phyloP scores from a whole-genome alignment of 2,888 invertebrate species.

The Ichneumoninae sp. region DNA sequence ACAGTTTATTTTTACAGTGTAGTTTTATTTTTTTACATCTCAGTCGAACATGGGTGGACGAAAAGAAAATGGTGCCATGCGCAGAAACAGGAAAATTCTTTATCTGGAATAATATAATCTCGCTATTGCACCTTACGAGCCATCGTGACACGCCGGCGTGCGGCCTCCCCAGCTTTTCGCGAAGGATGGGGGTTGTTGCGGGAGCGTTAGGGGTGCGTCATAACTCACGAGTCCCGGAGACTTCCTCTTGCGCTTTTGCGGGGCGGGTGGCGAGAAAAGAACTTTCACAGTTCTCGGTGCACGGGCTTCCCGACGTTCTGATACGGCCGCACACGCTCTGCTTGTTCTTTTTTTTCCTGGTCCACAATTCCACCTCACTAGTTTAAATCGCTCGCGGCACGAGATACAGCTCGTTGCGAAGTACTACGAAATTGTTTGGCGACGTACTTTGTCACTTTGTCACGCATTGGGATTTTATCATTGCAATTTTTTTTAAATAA shows the following conservation, averaged over 20 bases:
- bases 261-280: conserved; percentile 39
- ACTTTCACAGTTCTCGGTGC: conserved; percentile 51
- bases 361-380: conserved; percentile 35
- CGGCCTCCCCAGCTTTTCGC: neutral
- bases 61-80: neutral
- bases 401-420: conserved; percentile 10
- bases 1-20: neutral
- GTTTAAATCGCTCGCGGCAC: conserved; percentile 41
- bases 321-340: conserved; percentile 29
- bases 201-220: conserved; percentile 47
- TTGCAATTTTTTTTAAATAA: neutral
- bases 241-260: conserved; percentile 43
- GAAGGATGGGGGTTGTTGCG: conserved; percentile 43
- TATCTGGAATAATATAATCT: conserved; percentile 77
- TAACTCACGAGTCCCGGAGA: conserved; percentile 61
- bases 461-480: conserved; percentile 8
- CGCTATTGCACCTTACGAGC: conserved; percentile 74
- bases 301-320: conserved; percentile 34
- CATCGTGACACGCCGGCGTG: conserved; percentile 61
- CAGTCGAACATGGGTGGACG: neutral
- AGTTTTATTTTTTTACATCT: neutral
- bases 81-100: conserved; percentile 9
- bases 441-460: conserved; percentile 1
- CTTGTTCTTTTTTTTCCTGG: conserved; percentile 2
- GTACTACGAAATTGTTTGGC: conserved; percentile 28